Evolutionary conservation across 2,797 vertebrate species (phyloP).

Genomic region (Etheostoma nigrum): DNA sequence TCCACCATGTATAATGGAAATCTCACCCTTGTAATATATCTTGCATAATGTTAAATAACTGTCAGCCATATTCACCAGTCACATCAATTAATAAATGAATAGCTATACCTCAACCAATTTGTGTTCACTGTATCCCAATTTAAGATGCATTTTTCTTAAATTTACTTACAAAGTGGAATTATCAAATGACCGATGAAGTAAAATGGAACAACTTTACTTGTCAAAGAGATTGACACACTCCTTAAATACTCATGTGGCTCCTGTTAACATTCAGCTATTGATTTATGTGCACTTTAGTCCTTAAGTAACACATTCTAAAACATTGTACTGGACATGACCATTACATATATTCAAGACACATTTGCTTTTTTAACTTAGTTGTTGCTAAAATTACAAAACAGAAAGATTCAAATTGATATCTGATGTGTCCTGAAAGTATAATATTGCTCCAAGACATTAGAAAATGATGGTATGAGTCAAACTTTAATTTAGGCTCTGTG

Average conservation of each 20-base stretch:
- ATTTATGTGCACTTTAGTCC: neutral
- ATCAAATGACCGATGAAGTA: neutral
- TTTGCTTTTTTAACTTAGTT: neutral
- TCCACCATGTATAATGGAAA: neutral
- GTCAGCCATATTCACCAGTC: neutral
- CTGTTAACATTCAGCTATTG: neutral
- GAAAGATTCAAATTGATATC: neutral
- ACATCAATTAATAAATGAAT: neutral
- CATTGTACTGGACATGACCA: neutral
- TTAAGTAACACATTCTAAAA: neutral
- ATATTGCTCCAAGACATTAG: neutral
- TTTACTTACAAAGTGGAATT: neutral
- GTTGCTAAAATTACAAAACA: neutral
- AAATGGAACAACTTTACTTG: neutral
- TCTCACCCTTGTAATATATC: neutral
- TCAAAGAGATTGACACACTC: neutral
- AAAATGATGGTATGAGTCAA: neutral
- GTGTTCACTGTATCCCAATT: neutral
- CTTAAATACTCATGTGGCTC: neutral
- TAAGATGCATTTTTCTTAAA: neutral
- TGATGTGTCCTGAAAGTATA: neutral
- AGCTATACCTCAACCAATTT: neutral
- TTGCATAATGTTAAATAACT: neutral
- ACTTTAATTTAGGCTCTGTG: slow-evolving; percentile 2
- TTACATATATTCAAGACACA: neutral